Conservation (phyloP, 2,888 invertebrate species). For the Lamellibrachia columna region DNA sequence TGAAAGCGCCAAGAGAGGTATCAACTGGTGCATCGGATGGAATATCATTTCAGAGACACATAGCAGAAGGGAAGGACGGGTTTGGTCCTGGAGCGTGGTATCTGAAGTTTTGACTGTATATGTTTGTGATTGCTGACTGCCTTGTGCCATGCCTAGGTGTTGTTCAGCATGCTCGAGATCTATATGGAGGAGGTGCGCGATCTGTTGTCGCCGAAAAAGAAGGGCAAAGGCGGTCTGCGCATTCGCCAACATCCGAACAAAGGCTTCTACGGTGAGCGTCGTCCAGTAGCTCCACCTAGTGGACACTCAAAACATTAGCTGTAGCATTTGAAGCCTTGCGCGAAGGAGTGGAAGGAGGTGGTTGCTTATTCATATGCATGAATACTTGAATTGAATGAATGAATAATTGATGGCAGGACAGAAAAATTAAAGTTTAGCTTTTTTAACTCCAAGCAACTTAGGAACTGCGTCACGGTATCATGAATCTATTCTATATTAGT, state of each 20-base stretch:
- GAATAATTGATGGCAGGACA: not conserved
- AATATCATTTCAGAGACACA: not conserved
- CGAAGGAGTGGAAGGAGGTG: not conserved
- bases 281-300: not conserved
- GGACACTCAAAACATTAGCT: not conserved
- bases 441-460: too few species aligned
- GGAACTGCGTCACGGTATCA: too few species aligned
- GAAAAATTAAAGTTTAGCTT: too few species aligned
- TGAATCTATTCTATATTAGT: too few species aligned
- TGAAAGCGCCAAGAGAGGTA: too few species aligned
- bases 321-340: not conserved
- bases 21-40: not conserved
- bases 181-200: conserved; percentile 72
- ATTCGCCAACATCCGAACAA: conserved; percentile 70
- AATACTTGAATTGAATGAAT: not conserved
- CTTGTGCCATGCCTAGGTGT: conserved; percentile 19
- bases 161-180: conserved; percentile 71
- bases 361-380: too few species aligned
- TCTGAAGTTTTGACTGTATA: not conserved
- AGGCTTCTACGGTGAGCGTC: conserved; percentile 70
- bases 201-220: conserved; percentile 63
- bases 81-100: too few species aligned
- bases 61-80: not conserved
- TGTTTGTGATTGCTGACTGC: not conserved
- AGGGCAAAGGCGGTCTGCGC: conserved; percentile 66